phyloP scores from a whole-genome alignment of 35 echinoderm and acorn worm species.

The Anneissia japonica region DNA sequence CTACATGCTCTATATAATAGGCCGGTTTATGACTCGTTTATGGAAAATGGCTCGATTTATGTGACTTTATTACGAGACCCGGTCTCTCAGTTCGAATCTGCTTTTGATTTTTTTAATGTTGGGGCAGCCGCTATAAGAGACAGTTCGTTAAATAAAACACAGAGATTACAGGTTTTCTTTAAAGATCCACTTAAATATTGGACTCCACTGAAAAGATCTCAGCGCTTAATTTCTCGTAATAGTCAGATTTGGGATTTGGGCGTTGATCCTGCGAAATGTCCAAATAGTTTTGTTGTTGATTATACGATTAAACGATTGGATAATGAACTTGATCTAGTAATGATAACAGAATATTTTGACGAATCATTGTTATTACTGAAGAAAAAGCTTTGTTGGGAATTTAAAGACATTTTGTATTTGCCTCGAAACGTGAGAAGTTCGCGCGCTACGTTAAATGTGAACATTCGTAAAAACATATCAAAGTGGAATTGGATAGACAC shows the following conservation, averaged over 20 bases:
- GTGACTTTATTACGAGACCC: conserved; percentile 73
- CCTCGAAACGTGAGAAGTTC: neutral
- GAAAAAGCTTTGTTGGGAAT: neutral
- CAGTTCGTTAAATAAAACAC: neutral
- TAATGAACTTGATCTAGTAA: neutral
- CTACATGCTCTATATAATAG: neutral
- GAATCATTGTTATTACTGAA: neutral
- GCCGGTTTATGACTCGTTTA: neutral
- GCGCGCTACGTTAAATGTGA: neutral
- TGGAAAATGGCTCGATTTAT: conserved; percentile 48
- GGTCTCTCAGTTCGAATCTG: conserved; percentile 60
- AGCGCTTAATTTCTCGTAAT: neutral
- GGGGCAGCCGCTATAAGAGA: neutral
- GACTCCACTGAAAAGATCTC: neutral
- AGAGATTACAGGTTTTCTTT: neutral
- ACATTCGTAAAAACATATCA: neutral
- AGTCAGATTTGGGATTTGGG: neutral
- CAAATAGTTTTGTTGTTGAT: neutral
- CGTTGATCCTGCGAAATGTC: neutral
- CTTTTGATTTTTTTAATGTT: conserved; percentile 40
- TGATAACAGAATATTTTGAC: neutral
- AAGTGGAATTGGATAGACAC: neutral
- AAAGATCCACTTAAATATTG: neutral
- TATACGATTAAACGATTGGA: neutral
- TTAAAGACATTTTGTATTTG: neutral